phyloP scores from a whole-genome alignment of 2,113 vertebrate species.

The Elaphurus davidianus region DNA sequence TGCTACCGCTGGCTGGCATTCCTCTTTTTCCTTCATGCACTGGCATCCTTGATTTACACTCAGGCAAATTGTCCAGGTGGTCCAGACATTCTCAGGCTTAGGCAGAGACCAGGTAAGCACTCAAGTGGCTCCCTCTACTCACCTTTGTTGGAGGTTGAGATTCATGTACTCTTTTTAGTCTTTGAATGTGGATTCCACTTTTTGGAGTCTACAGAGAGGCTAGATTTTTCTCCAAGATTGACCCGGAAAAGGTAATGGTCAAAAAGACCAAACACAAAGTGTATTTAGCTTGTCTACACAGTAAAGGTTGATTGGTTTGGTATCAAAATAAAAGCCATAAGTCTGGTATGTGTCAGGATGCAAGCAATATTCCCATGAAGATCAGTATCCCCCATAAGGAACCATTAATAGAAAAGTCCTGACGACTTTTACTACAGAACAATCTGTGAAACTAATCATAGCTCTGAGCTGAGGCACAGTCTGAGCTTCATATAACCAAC shows the following conservation, averaged over 20 bases:
- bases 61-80: neutral
- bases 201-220: neutral
- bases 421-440: neutral
- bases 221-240: neutral
- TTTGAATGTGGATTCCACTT: neutral
- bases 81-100: neutral
- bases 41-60: neutral
- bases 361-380: neutral
- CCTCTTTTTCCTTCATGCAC: neutral
- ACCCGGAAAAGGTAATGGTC: neutral
- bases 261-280: neutral
- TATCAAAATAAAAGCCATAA: conserved; percentile 14
- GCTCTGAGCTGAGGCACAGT: neutral
- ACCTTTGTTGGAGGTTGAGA: neutral
- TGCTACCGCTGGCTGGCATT: neutral
- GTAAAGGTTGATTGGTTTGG: neutral
- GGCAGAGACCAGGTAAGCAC: neutral
- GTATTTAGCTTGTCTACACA: neutral
- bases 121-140: neutral
- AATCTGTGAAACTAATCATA: neutral
- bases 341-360: neutral
- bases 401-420: neutral
- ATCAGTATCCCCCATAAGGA: neutral
- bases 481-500: neutral
- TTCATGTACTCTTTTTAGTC: neutral